Evolutionary conservation across 2,797 vertebrate genomes (phyloP).

Genomic region (Takifugu rubripes): DNA sequence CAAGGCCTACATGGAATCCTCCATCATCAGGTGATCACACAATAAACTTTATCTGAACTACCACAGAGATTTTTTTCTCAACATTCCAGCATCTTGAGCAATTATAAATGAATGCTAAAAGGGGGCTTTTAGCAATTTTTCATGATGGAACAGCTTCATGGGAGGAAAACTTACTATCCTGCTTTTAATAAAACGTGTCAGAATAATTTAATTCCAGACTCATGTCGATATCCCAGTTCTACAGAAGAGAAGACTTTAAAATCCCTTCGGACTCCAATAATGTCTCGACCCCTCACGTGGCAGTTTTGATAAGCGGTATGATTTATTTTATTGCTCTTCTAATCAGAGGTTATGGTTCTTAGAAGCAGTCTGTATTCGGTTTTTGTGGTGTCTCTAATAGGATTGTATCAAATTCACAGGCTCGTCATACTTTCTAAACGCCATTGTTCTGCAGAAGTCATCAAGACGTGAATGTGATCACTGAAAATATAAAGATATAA

Average conservation of each 20-base stretch:
- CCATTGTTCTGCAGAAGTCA: no score
- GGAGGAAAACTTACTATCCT: constrained; percentile 4
- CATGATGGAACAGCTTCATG: constrained; percentile 9
- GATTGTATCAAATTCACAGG: no score
- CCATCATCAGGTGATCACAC: constrained; percentile 5
- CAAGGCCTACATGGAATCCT: constrained; percentile 14
- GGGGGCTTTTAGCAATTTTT: not conserved
- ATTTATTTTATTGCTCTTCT: no score
- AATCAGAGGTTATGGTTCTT: not conserved
- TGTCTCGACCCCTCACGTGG: not conserved
- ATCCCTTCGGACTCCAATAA: not conserved
- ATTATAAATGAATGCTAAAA: not conserved
- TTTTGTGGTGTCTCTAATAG: no score
- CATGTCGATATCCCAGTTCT: constrained; percentile 11
- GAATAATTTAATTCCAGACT: constrained; percentile 18
- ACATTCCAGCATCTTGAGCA: constrained; percentile 1
- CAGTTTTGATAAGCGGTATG: not conserved
- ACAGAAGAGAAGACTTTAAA: not conserved
- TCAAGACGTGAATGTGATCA: no score
- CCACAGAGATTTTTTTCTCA: not conserved
- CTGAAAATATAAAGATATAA: no score
- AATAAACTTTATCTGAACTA: constrained; percentile 11
- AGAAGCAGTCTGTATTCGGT: not conserved
- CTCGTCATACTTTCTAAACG: no score
- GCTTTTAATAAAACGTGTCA: constrained; percentile 16